Evolutionary conservation across 1,140 invertebrate genomes (phyloP).

Genomic region (Uloborus diversus): DNA sequence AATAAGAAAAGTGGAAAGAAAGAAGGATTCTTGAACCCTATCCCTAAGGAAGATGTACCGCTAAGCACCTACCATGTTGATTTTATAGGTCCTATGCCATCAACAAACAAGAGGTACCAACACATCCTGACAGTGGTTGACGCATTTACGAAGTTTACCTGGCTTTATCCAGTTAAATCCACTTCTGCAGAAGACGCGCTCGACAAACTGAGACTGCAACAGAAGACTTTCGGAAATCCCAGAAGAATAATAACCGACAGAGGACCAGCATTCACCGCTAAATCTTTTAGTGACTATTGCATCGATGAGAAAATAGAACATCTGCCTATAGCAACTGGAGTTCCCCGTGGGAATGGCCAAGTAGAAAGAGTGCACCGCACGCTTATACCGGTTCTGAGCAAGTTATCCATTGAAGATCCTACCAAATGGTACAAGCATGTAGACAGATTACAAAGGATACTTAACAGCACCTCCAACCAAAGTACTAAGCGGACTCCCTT

Average conservation of each 20-base stretch:
- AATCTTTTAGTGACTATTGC: slow-evolving; percentile 17
- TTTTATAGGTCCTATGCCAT: slow-evolving; percentile 1
- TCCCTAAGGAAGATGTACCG: not conserved
- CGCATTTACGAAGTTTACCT: slow-evolving; percentile 1
- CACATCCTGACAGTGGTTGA: not conserved
- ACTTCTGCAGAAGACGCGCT: not conserved
- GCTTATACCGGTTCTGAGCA: too few relatives aligned
- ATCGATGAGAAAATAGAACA: slow-evolving; percentile 58
- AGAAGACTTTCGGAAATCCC: slow-evolving; percentile 3
- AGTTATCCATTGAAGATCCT: too few relatives aligned
- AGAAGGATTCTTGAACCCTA: slow-evolving; percentile 12
- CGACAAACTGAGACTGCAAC: not conserved
- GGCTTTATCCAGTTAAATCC: slow-evolving; percentile 5
- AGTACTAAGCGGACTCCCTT: too few relatives aligned
- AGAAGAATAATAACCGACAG: not conserved
- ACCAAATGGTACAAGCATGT: too few relatives aligned
- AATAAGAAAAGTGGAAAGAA: slow-evolving; percentile 10
- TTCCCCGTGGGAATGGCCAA: too few relatives aligned
- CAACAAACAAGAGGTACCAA: slow-evolving; percentile 4
- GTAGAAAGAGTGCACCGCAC: too few relatives aligned
- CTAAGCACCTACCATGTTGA: not conserved
- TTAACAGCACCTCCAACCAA: too few relatives aligned
- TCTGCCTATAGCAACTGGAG: slow-evolving; percentile 37
- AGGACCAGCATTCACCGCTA: not conserved
- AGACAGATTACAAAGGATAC: too few relatives aligned